phyloP scores from a whole-genome alignment of 2,888 invertebrate genomes.

The Drosophila quasianomalipes region DNA sequence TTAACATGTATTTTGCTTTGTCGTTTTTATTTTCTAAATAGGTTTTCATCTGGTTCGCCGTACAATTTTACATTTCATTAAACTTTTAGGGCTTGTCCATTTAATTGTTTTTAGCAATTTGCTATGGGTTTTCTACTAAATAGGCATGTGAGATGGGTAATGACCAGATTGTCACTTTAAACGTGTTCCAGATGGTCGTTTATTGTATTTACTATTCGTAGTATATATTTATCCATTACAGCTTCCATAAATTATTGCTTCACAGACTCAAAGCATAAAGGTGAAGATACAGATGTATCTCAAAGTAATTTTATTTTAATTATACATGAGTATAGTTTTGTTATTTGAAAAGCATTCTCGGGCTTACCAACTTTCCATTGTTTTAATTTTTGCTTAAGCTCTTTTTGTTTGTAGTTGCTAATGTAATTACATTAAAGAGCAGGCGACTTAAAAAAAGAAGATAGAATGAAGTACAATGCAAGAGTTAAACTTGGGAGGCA shows the following conservation, averaged over 20 bases:
- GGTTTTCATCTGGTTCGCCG: slow-evolving; percentile 10
- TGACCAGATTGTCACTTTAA: neutral
- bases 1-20: slow-evolving; percentile 20
- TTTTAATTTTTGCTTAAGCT: neutral
- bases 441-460: neutral
- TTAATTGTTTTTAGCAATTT: slow-evolving; percentile 25
- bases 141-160: neutral
- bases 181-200: neutral
- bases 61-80: slow-evolving; percentile 49
- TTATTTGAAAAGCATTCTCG: neutral
- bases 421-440: slow-evolving; percentile 44
- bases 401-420: slow-evolving; percentile 20
- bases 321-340: neutral
- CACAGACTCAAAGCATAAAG: neutral
- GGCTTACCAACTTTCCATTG: neutral
- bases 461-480: slow-evolving; percentile 15
- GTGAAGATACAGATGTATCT: neutral
- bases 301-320: neutral
- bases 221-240: neutral
- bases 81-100: slow-evolving; percentile 36
- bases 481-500: neutral
- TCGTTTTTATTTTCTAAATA: neutral
- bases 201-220: neutral
- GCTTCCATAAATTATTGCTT: neutral
- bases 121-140: neutral